Base-by-base conservation (phyloP, 2,888 invertebrate genomes). In the Cerceris ruficornis region DNA sequence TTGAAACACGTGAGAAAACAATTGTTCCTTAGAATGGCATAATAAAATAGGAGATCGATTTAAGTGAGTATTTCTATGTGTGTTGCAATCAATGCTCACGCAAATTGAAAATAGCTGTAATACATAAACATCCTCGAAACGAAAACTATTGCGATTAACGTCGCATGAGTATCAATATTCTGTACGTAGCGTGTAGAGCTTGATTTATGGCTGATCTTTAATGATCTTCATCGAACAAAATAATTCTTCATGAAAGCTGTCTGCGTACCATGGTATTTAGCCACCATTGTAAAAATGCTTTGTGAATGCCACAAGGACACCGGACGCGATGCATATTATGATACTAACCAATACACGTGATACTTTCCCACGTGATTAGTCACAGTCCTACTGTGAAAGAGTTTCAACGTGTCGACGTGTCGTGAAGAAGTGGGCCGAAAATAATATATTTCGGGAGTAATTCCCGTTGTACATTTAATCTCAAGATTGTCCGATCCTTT, bases 1-100 rank as follows among this genome's bases (percentile, higher is more conserved):
- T 85, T 77, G 81, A 85, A 76, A 78, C 76, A 79, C 82, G 79
- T 79, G 78, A 86, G 82, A 84, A 86, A 82, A 81, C 75, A 71
- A 78, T 81, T 83, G 77, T 77, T 80, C 80, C 76, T 75, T 76
- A 75, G 79, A 75, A 81, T 81, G 72, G 66, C 83, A 68, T 72
- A 76, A 80, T 78, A 81, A 76, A 85, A 77, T 74, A 59, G 61
- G 61, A 69, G 73, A 77, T 75, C 77, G 74, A 74, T 77, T 76
- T 66, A 72, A 76, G 79, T 79, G 64, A 71, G 50, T 55, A 64
- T 42, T 58, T 41, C 17, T 50, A 54, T 59, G 54, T 65, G 61
- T 58, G 52, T 52, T 7, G n/a, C 7, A 52, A n/a, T 46, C 8
- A 8, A 11, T 11, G 46, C 46, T 46, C 8, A 8, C 46, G 5